phyloP scores from a whole-genome alignment of 2,797 vertebrate genomes.

The Macropodus opercularis region DNA sequence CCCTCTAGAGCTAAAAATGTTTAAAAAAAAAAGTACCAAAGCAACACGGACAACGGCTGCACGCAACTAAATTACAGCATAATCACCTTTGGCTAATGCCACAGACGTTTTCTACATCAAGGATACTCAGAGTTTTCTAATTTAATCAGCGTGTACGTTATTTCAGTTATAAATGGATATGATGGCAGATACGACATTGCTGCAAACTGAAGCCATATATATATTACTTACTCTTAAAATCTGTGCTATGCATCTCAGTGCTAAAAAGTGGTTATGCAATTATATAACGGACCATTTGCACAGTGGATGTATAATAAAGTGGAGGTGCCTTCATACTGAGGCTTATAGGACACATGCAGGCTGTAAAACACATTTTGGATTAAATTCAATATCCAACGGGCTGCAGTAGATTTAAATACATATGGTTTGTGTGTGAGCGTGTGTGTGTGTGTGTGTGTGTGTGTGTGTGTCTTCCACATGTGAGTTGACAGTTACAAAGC shows the following conservation, averaged over 20 bases:
- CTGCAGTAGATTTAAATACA: slow-evolving; percentile 19
- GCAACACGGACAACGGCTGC: not conserved
- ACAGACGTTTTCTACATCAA: not conserved
- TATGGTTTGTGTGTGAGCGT: not conserved
- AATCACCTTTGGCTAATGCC: not conserved
- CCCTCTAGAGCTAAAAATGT: not conserved
- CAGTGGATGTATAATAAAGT: not conserved
- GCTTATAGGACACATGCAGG: not conserved
- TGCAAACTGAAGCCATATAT: not conserved
- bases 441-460: slow-evolving; percentile 10
- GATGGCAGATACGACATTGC: not conserved
- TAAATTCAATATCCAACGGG: not conserved
- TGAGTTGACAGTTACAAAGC: slow-evolving; percentile 15
- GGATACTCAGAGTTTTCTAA: not conserved
- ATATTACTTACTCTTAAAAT: not conserved
- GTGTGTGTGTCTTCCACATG: slow-evolving; percentile 34
- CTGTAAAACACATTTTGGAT: slow-evolving; percentile 20
- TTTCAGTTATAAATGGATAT: not conserved
- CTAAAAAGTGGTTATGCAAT: not conserved
- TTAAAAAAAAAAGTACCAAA: not conserved
- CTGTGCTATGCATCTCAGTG: not conserved
- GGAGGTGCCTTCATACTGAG: not conserved
- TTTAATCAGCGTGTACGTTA: not conserved
- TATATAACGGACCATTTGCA: not conserved
- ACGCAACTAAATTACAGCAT: not conserved